A percentile compares a stretch with the other conserved stretches of the same genome.
phyloP scores from a whole-genome alignment of 2,113 vertebrate species.

The Macquaria ambigua region DNA sequence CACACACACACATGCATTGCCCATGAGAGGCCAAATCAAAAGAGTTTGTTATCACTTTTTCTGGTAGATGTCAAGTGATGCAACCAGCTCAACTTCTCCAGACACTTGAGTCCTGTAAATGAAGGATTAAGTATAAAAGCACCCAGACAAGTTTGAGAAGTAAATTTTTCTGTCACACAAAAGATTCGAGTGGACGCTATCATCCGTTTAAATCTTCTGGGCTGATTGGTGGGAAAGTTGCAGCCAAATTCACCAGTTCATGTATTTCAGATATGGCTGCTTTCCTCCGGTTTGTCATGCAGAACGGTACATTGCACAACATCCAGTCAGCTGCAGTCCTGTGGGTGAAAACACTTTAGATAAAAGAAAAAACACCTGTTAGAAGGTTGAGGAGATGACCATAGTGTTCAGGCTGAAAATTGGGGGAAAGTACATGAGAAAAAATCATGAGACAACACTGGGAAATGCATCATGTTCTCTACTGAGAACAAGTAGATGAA shows the following conservation, averaged over 20 bases:
- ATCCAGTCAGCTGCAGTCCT: slow-evolving; percentile 46
- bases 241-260: slow-evolving; percentile 42
- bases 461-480: background rate
- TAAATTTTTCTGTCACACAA: background rate
- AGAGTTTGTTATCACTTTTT: slow-evolving; percentile 1
- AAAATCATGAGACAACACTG: background rate
- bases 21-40: background rate
- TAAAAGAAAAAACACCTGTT: slow-evolving; percentile 22
- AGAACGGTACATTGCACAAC: slow-evolving; percentile 32
- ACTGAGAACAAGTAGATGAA: background rate
- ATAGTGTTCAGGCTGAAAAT: background rate
- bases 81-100: background rate
- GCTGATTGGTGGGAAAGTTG: slow-evolving; percentile 3
- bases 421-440: background rate
- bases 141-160: background rate
- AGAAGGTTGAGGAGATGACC: slow-evolving; percentile 9
- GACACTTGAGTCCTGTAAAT: slow-evolving; percentile 6
- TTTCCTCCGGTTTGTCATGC: slow-evolving; percentile 31
- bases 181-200: background rate
- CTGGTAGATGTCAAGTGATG: background rate
- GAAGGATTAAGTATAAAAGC: slow-evolving; percentile 19
- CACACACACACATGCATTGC: background rate
- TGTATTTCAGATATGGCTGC: slow-evolving; percentile 29
- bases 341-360: slow-evolving; percentile 35
- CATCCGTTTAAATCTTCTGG: background rate